phyloP scores from a whole-genome alignment of 2,888 invertebrate species.

The Hanleya hanleyi region DNA sequence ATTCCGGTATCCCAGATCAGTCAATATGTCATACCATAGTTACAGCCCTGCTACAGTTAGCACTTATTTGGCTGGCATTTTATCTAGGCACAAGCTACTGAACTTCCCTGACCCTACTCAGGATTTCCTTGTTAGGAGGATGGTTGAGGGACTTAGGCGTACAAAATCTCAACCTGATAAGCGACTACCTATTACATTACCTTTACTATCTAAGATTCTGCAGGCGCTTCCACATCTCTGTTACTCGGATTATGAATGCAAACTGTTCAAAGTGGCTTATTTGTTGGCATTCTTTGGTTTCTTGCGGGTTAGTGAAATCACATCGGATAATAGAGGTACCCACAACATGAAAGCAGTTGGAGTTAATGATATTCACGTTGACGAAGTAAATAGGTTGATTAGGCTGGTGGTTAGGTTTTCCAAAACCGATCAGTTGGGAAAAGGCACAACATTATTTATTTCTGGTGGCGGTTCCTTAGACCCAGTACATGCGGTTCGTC shows the following conservation, averaged over 20 bases:
- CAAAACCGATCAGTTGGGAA: background rate
- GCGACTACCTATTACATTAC: background rate
- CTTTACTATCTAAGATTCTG: background rate
- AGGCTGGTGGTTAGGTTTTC: background rate
- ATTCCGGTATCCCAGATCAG: background rate
- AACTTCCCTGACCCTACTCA: conserved; percentile 4
- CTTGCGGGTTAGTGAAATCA: background rate
- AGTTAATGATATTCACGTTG: background rate
- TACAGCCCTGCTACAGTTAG: background rate
- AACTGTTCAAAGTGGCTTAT: conserved; percentile 4
- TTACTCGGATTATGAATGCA: background rate
- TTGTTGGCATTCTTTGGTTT: conserved; percentile 6
- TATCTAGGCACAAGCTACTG: background rate
- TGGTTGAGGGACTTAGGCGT: background rate
- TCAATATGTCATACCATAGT: background rate
- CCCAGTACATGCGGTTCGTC: background rate
- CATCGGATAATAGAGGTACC: background rate
- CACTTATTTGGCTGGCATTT: background rate
- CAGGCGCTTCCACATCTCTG: background rate
- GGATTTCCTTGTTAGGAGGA: background rate
- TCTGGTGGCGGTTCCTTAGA: background rate
- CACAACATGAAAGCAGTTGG: background rate
- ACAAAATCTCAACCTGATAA: background rate
- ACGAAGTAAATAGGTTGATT: background rate
- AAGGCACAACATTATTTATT: background rate